These are phyloP conservation scores for Rhagophthalmus giganteus DNA, from an alignment of 2,888 invertebrate species.

Conservation along the genomic window DNA sequence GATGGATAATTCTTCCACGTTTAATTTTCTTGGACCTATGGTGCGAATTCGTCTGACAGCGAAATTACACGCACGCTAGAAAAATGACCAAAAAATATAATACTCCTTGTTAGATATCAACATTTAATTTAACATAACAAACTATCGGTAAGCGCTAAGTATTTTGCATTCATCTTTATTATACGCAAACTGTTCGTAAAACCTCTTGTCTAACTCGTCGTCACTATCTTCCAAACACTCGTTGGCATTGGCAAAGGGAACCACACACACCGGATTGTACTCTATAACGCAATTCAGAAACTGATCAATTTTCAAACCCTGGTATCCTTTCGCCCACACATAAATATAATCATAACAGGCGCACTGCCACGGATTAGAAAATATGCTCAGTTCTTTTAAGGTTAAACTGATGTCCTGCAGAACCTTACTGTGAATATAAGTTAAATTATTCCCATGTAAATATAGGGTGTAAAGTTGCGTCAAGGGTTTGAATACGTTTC, in stretches of 20 bases:
- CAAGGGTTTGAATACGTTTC: slow-evolving; percentile 1
- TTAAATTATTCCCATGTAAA: slow-evolving; percentile 17
- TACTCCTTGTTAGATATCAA: too few relatives aligned
- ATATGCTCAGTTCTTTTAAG: slow-evolving; percentile 5
- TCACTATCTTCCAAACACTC: slow-evolving; percentile 16
- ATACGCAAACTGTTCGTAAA: slow-evolving; percentile 14
- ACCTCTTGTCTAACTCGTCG: slow-evolving; percentile 11
- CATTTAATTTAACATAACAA: too few relatives aligned
- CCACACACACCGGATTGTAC: slow-evolving; percentile 10
- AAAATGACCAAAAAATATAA: too few relatives aligned
- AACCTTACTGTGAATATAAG: slow-evolving; percentile 10
- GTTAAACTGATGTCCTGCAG: slow-evolving; percentile 3
- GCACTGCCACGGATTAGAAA: slow-evolving; percentile 19
- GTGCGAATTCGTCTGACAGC: too few relatives aligned
- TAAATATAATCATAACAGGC: slow-evolving; percentile 11
- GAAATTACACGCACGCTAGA: too few relatives aligned
- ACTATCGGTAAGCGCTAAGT: too few relatives aligned
- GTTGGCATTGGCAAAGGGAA: slow-evolving; percentile 4
- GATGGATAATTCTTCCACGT: too few relatives aligned
- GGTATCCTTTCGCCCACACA: not conserved
- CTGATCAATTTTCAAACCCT: not conserved
- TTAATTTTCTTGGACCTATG: too few relatives aligned
- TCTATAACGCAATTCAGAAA: not conserved
- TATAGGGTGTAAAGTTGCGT: not conserved
- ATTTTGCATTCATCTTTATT: too few relatives aligned